Evolutionary conservation across 2,888 invertebrate genomes (phyloP).

Genomic region (Erpobdella octoculata): DNA sequence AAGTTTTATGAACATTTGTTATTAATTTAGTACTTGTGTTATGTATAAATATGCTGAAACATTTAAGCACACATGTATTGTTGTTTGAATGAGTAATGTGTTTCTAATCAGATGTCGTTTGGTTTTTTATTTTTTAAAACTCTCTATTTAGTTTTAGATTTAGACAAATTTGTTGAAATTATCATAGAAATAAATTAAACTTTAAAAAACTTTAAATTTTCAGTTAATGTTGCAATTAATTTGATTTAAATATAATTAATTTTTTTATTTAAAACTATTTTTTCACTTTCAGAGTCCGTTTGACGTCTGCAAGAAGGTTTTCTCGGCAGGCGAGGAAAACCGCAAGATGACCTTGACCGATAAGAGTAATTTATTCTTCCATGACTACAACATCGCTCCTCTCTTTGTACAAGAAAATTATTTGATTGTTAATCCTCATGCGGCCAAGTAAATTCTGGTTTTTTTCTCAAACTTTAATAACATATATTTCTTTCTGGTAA

Average conservation of each 20-base stretch:
- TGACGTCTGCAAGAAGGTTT: constrained; percentile 83
- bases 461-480: too few relatives aligned
- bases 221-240: neutral
- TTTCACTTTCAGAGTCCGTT: constrained; percentile 68
- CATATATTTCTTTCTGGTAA: too few relatives aligned
- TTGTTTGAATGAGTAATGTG: too few relatives aligned
- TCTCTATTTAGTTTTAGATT: too few relatives aligned
- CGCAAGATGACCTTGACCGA: constrained; percentile 57
- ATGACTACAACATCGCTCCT: constrained; percentile 90
- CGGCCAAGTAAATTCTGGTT: constrained; percentile 59
- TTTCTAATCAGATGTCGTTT: too few relatives aligned
- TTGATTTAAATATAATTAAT: neutral
- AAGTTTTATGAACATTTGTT: constrained; percentile 35
- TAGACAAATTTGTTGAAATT: too few relatives aligned
- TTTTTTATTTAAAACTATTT: neutral
- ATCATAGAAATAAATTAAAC: too few relatives aligned
- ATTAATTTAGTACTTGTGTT: too few relatives aligned
- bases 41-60: too few relatives aligned
- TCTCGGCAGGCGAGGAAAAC: constrained; percentile 58
- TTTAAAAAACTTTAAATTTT: too few relatives aligned
- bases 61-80: too few relatives aligned
- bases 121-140: too few relatives aligned
- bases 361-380: constrained; percentile 84
- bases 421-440: constrained; percentile 68
- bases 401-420: constrained; percentile 98